These are phyloP conservation scores for Callopanchax toddi DNA, from an alignment of 2,113 vertebrate species.

Conservation along the genomic window DNA sequence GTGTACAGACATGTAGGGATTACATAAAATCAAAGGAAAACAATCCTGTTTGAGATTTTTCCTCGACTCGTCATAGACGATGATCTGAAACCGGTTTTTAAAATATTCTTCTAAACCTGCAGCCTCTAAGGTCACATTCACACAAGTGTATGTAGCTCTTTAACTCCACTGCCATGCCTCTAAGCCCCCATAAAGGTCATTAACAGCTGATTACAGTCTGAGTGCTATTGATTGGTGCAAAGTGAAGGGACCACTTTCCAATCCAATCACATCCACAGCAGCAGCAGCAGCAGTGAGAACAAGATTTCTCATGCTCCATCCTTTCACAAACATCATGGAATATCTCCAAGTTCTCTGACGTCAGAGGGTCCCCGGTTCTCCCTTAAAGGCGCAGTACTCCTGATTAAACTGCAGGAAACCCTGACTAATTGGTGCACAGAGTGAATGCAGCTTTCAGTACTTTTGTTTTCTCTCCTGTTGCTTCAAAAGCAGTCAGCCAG, in stretches of 20 bases:
- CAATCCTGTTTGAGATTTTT: too few relatives aligned
- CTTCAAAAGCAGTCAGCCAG: slow-evolving; percentile 7
- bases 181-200: slow-evolving; percentile 15
- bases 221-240: slow-evolving; percentile 42
- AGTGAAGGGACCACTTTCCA: slow-evolving; percentile 4
- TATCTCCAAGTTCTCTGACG: slow-evolving; percentile 66
- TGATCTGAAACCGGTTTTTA: background rate
- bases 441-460: slow-evolving; percentile 17
- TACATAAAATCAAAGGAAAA: slow-evolving; percentile 20
- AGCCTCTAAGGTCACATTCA: slow-evolving; percentile 31
- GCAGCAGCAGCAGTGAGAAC: background rate
- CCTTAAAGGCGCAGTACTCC: slow-evolving; percentile 70
- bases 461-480: slow-evolving; percentile 22
- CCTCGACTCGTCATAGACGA: background rate
- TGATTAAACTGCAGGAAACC: slow-evolving; percentile 20
- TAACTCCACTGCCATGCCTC: slow-evolving; percentile 20
- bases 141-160: background rate
- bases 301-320: slow-evolving; percentile 46
- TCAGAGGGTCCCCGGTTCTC: slow-evolving; percentile 59
- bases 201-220: slow-evolving; percentile 23
- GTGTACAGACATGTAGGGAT: slow-evolving; percentile 9
- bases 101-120: background rate
- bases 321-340: slow-evolving; percentile 59
- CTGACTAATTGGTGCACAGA: slow-evolving; percentile 2
- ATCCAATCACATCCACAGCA: slow-evolving; percentile 8